Conservation (phyloP, 2,797 vertebrate species). For the Fistularia commersonii region DNA sequence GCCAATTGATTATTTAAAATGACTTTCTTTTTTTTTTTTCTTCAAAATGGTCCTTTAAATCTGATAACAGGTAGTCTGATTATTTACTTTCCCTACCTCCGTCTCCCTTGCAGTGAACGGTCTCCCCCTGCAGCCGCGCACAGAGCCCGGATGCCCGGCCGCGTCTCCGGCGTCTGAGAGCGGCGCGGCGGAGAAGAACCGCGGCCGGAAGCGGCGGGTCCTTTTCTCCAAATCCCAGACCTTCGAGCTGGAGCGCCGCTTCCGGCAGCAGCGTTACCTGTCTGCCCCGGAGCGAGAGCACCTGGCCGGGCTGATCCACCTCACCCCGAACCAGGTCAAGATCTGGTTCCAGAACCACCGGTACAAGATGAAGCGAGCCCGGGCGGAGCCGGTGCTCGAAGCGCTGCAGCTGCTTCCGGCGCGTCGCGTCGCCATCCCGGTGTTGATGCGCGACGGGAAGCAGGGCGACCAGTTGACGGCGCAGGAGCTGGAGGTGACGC, state of each 20-base stretch:
- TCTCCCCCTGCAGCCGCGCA: conserved; percentile 66
- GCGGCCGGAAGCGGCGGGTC: conserved; percentile 79
- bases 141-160: conserved; percentile 57
- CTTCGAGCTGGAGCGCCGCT: conserved; percentile 87
- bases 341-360: conserved; percentile 96
- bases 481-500: conserved; percentile 82
- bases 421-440: conserved; percentile 82
- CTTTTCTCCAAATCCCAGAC: conserved; percentile 92
- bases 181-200: conserved; percentile 64
- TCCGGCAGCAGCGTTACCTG: conserved; percentile 89
- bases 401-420: conserved; percentile 77
- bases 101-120: conserved; percentile 70
- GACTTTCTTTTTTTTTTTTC: too few species aligned
- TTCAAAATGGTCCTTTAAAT: too few species aligned
- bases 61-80: conserved; percentile 21
- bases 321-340: conserved; percentile 92
- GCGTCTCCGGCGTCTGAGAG: conserved; percentile 29
- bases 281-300: conserved; percentile 90
- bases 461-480: conserved; percentile 79
- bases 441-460: conserved; percentile 84
- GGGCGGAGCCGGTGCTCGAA: conserved; percentile 85
- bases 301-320: conserved; percentile 85
- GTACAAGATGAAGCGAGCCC: conserved; percentile 90
- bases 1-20: too few species aligned
- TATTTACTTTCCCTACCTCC: conserved; percentile 3